Evolutionary conservation across 2,888 invertebrate species (phyloP).

Genomic region (Erannis defoliaria): DNA sequence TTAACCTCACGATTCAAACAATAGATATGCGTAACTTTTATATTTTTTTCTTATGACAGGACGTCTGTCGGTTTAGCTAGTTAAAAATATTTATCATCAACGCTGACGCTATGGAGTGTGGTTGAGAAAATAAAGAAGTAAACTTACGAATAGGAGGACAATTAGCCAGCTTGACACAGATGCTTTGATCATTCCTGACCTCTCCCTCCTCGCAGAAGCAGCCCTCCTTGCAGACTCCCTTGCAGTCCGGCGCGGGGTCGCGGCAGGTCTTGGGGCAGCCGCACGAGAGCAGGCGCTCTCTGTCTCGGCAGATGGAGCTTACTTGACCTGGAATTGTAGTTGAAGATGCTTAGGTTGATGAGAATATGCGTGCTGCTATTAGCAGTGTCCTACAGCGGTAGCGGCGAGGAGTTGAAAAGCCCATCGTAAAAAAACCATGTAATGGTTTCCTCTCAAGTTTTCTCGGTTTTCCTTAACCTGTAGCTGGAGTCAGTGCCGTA

Average conservation of each 20-base stretch:
- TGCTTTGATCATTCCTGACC: constrained; percentile 62
- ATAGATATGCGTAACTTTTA: too few species aligned
- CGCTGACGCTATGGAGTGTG: not conserved
- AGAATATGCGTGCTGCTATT: not conserved
- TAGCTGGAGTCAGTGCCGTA: too few species aligned
- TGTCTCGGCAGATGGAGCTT: constrained; percentile 60
- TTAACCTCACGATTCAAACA: too few species aligned
- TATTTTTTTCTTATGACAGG: too few species aligned
- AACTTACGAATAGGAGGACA: constrained; percentile 65
- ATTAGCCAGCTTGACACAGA: constrained; percentile 65
- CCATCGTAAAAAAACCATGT: too few species aligned
- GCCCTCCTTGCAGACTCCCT: constrained; percentile 62
- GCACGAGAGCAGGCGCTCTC: constrained; percentile 65
- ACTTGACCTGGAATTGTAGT: constrained; percentile 60
- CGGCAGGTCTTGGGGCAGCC: constrained; percentile 70
- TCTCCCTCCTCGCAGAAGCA: constrained; percentile 68
- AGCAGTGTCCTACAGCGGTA: too few species aligned
- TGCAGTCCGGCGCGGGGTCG: constrained; percentile 64
- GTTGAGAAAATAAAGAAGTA: not conserved
- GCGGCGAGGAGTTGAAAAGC: too few species aligned
- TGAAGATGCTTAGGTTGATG: not conserved
- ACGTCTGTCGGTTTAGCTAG: too few species aligned
- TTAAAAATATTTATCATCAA: too few species aligned
- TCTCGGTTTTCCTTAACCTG: too few species aligned
- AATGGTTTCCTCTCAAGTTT: too few species aligned